phyloP scores from a whole-genome alignment of 2,797 vertebrate species.

The Holocentrus rufus region DNA sequence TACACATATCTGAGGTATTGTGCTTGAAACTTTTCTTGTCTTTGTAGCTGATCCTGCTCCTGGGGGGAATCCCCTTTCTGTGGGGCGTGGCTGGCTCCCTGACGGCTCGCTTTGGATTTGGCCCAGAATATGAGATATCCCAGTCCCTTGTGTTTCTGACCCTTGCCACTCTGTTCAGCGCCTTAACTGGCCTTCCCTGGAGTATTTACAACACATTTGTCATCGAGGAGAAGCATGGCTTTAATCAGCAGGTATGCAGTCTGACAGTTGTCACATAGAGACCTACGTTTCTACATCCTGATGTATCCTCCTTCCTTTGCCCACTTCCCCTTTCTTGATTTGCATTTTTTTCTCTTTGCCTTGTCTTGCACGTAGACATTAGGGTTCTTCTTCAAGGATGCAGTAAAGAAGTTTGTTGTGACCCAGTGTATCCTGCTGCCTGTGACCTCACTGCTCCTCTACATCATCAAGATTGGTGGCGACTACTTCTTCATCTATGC shows the following conservation, averaged over 20 bases:
- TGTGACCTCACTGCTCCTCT: constrained; percentile 95
- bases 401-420: constrained; percentile 96
- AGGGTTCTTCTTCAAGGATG: constrained; percentile 96
- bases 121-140: constrained; percentile 92
- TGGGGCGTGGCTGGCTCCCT: constrained; percentile 89
- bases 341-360: constrained; percentile 26
- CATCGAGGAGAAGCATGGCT: constrained; percentile 98
- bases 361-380: constrained; percentile 83
- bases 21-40: constrained; percentile 8
- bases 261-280: background rate
- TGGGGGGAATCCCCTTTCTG: constrained; percentile 95
- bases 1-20: background rate
- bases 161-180: constrained; percentile 94
- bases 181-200: constrained; percentile 95
- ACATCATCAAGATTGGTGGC: constrained; percentile 99
- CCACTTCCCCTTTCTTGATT: constrained; percentile 19
- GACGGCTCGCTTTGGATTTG: constrained; percentile 85
- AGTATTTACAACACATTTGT: constrained; percentile 97
- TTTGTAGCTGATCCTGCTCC: constrained; percentile 90
- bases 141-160: constrained; percentile 93
- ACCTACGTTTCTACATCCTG: background rate
- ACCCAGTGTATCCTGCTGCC: constrained; percentile 98
- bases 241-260: constrained; percentile 93
- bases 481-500: constrained; percentile 99
- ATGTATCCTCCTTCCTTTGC: background rate